phyloP scores from a whole-genome alignment of 2,797 vertebrate genomes.

The Ispidina lecontei region DNA sequence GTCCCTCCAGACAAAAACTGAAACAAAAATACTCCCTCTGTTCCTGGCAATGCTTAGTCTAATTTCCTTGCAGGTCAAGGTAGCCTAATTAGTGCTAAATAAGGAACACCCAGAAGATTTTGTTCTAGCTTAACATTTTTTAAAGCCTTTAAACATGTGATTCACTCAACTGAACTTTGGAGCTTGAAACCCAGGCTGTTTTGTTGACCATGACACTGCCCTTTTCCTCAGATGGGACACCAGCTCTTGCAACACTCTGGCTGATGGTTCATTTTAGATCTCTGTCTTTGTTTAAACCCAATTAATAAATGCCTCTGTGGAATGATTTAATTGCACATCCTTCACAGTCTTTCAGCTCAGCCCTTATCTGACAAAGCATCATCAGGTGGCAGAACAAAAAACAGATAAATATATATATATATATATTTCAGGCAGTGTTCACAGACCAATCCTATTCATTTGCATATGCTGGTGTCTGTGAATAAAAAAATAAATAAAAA shows the following conservation, averaged over 20 bases:
- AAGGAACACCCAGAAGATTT: constrained; percentile 56
- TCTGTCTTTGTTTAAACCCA: background rate
- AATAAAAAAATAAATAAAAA: background rate
- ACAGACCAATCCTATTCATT: background rate
- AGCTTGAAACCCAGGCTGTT: background rate
- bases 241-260: background rate
- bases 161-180: background rate
- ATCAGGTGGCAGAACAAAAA: constrained; percentile 19
- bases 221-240: background rate
- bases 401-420: too few species aligned
- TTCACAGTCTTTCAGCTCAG: constrained; percentile 6
- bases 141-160: background rate
- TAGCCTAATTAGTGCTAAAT: constrained; percentile 71
- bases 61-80: constrained; percentile 53
- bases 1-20: constrained; percentile 40
- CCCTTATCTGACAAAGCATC: background rate
- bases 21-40: constrained; percentile 48
- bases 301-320: background rate
- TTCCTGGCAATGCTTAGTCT: background rate
- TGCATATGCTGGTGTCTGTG: background rate
- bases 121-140: constrained; percentile 5
- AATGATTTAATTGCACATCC: background rate
- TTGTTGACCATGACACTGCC: background rate
- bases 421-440: background rate
- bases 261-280: background rate